phyloP scores from a whole-genome alignment of 92 coral and sea anemone species.

The Hydrozoanthus gracilis region DNA sequence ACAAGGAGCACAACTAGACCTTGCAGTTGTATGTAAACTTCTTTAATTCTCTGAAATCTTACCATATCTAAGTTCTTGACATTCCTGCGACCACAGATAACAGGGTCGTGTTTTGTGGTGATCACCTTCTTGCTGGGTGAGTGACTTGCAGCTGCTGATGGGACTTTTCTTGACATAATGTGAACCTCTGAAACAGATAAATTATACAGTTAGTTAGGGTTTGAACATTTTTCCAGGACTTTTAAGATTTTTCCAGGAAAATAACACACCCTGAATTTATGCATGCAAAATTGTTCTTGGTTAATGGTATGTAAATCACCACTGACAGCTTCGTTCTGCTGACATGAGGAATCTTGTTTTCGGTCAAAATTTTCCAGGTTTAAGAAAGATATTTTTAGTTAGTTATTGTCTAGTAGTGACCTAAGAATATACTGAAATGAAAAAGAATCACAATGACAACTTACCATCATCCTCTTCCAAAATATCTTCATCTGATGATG shows the following conservation, averaged over 20 bases:
- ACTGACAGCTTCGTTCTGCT: no score
- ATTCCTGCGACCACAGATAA: slow-evolving; percentile 93
- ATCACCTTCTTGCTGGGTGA: slow-evolving; percentile 80
- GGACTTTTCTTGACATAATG: slow-evolving; percentile 9
- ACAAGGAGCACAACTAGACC: no score
- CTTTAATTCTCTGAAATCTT: background rate
- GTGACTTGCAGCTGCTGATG: slow-evolving; percentile 11
- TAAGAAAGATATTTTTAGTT: no score
- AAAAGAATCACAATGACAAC: background rate
- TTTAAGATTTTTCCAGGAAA: no score
- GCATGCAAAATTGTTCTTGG: no score
- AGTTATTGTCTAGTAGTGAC: no score
- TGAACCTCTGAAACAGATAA: background rate
- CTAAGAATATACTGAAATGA: background rate
- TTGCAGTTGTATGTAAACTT: background rate
- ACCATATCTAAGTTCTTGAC: slow-evolving; percentile 90
- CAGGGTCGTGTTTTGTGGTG: slow-evolving; percentile 93
- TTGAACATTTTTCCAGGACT: background rate
- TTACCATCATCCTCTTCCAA: slow-evolving; percentile 60
- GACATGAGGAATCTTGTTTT: no score
- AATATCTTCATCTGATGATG: slow-evolving; percentile 83
- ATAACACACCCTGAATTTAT: no score
- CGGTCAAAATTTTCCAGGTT: no score
- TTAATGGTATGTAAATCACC: no score
- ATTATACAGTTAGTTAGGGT: no score